phyloP scores from a whole-genome alignment of 2,113 vertebrate genomes.

The Entomyzon cyanotis region DNA sequence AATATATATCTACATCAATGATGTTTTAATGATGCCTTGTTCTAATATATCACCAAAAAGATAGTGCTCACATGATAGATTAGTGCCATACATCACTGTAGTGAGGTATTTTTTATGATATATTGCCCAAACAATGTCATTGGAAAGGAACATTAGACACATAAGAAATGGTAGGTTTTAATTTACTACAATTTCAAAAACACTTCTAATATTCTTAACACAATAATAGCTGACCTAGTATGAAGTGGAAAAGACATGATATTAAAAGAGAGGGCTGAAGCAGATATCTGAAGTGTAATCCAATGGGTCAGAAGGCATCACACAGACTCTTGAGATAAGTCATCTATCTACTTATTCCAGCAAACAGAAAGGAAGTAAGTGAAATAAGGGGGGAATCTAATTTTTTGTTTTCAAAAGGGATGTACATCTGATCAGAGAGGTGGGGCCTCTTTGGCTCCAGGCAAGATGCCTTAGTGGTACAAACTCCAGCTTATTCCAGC shows the following conservation, averaged over 20 bases:
- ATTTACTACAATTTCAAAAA: conserved; percentile 32
- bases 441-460: background rate
- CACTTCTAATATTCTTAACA: background rate
- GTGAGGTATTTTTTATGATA: background rate
- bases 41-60: conserved; percentile 48
- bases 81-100: conserved; percentile 35
- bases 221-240: background rate
- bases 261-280: background rate
- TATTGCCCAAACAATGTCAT: conserved; percentile 22
- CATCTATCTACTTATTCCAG: background rate
- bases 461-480: background rate
- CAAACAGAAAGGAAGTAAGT: background rate
- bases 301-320: background rate
- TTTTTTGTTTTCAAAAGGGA: background rate
- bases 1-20: conserved; percentile 10
- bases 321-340: background rate
- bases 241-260: background rate
- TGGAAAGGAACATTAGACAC: conserved; percentile 11
- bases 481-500: background rate
- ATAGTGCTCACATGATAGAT: conserved; percentile 14
- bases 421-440: background rate
- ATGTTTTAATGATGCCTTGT: conserved; percentile 55
- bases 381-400: background rate
- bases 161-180: background rate
- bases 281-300: background rate